A percentile compares a stretch with the other conserved stretches of the same genome.
Evolutionary conservation across 2,797 vertebrate species (phyloP).

Genomic region (Gymnodraco acuticeps): DNA sequence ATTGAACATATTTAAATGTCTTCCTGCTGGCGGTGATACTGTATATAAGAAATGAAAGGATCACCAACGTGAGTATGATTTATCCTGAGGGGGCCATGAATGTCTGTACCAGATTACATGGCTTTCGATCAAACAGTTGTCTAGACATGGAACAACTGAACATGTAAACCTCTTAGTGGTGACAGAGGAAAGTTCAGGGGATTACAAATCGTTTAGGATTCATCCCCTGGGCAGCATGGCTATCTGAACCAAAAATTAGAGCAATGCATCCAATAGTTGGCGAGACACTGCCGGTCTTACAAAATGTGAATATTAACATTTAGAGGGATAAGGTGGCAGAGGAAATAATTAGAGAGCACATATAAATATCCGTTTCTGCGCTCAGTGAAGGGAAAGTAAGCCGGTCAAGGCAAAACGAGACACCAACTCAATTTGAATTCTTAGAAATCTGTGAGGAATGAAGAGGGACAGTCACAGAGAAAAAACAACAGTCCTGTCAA

Average conservation of each 20-base stretch:
- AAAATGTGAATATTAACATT: not conserved
- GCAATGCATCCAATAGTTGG: not conserved
- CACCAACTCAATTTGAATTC: not conserved
- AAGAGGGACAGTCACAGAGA: not conserved
- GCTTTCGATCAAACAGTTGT: not conserved
- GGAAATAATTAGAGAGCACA: not conserved
- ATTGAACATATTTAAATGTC: no score
- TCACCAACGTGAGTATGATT: not conserved
- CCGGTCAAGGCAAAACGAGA: not conserved
- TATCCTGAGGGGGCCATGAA: not conserved
- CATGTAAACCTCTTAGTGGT: not conserved
- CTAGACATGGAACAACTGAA: not conserved
- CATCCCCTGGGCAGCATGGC: not conserved
- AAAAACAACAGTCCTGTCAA: not conserved
- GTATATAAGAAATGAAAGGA: no score
- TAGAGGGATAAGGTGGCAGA: not conserved
- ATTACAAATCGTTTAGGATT: not conserved
- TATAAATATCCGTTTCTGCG: not conserved
- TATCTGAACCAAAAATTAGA: not conserved
- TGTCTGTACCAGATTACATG: not conserved
- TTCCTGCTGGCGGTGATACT: no score
- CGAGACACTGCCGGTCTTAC: not conserved
- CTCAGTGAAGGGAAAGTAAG: not conserved
- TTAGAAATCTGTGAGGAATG: constrained; percentile 5
- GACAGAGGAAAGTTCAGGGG: not conserved